Evolutionary conservation across 2,888 invertebrate species (phyloP), one percentile per base, ranked within the genome.

Genomic region (Teinopalpus imperialis): DNA sequence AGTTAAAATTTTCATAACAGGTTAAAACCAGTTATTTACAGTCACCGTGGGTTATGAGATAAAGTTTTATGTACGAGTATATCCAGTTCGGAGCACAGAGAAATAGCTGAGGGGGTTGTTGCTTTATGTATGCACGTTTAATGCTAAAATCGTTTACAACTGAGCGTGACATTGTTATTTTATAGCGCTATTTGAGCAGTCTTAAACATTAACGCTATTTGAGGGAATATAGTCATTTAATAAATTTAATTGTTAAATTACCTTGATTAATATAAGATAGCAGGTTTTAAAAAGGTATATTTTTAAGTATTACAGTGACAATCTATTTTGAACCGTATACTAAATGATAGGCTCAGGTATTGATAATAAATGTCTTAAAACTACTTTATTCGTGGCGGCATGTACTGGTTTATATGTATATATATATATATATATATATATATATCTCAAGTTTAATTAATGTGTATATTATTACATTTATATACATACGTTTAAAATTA

Each of bases 1-100:
- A n/a, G n/a, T n/a, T n/a, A 5, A 13, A 5, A 6, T 29, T 29
- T 29, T 20, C 14, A 9, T 6, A 36, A 39, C 12, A 2, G n/a
- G 29, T 39, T 39, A 10, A 16, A 20, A 18, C 40, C 34, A 16
- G 41, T 46, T 24, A 48, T 20, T 49, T 39, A 12, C 20, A 29
- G 37, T 27, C 39, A 54, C 55, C 40, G 47, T 43, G 49, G 12
- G 39, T 30, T 37, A 42, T 45, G 46, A 56, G 49, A 60, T 67
- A 59, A 63, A 66, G 63, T 57, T 37, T 60, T n/a, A n/a, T n/a
- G 56, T 56, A 59, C 66, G 63, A 59, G 60, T n/a, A n/a, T 65
- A 61, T 49, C 52, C 50, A 50, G 53, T 51, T 44, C 43, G 35
- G 29, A 36, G 43, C 42, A 14, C 3, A 14, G 26, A 23, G 30